These are phyloP conservation scores for Lepidurus couesii DNA, from an alignment of 1,140 invertebrate genomes.

Conservation along the genomic window DNA sequence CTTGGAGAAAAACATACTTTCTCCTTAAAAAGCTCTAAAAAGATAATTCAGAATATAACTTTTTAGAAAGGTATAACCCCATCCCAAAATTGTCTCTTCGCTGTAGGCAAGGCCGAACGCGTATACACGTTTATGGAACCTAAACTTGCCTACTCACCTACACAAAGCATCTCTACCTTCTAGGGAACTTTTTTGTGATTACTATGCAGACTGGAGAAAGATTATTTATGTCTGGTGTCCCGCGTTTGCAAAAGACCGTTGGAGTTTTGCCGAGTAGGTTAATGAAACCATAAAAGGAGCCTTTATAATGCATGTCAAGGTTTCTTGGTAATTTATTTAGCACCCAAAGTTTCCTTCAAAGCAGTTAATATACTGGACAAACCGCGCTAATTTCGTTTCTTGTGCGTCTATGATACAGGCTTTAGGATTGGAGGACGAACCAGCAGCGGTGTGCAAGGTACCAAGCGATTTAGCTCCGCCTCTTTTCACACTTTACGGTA, in stretches of 20 bases:
- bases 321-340: neutral
- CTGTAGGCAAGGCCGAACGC: neutral
- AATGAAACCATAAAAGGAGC: neutral
- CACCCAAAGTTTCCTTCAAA: neutral
- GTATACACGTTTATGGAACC: neutral
- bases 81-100: neutral
- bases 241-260: neutral
- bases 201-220: neutral
- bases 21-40: neutral
- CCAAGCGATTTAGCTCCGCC: neutral
- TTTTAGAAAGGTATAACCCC: neutral
- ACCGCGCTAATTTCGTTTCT: neutral
- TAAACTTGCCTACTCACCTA: neutral
- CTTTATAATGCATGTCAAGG: constrained; percentile 2
- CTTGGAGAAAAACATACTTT: neutral
- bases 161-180: neutral
- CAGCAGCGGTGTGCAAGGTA: neutral
- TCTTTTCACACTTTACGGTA: neutral
- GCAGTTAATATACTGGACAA: neutral
- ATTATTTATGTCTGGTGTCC: neutral
- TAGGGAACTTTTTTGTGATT: neutral
- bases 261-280: neutral
- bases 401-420: neutral
- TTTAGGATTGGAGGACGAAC: neutral
- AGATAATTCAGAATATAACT: neutral